These are phyloP conservation scores for Cottoperca gobio DNA, from an alignment of 2,797 vertebrate species.

Conservation along the genomic window DNA sequence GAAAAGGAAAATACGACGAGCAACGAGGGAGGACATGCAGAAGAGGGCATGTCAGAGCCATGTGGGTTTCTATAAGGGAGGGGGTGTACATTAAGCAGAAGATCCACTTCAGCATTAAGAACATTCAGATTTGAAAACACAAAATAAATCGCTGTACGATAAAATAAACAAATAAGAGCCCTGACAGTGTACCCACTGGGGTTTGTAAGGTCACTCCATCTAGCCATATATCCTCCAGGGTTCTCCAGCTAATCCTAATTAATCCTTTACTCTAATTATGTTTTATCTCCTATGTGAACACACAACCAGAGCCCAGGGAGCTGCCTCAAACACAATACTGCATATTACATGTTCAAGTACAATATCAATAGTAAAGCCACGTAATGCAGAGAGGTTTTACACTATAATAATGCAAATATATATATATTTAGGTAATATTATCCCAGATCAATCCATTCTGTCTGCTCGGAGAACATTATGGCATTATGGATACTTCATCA, in stretches of 20 bases:
- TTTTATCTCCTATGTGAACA: constrained; percentile 43
- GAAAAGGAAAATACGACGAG: constrained; percentile 2
- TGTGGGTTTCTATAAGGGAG: background rate
- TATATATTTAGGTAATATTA: too few relatives aligned
- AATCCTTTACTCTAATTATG: constrained; percentile 67
- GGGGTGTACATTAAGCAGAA: background rate
- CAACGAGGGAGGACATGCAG: background rate
- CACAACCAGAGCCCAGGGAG: constrained; percentile 37
- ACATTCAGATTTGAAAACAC: background rate
- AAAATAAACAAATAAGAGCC: constrained; percentile 40
- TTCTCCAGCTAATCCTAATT: constrained; percentile 63
- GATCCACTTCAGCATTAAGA: background rate
- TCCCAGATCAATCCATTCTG: background rate
- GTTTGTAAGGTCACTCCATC: constrained; percentile 30
- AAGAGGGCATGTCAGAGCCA: background rate
- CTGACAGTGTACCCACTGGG: background rate
- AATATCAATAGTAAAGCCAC: constrained; percentile 25
- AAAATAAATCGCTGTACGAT: too few relatives aligned
- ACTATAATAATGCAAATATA: too few relatives aligned
- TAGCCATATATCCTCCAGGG: constrained; percentile 35
- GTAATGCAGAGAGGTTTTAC: too few relatives aligned
- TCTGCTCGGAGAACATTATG: background rate
- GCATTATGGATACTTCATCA: constrained; percentile 1
- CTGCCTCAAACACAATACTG: background rate
- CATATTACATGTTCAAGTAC: constrained; percentile 10